Percentiles rank a stretch among this genome's conserved stretches.
These are phyloP conservation scores for Mastigias papua DNA, from an alignment of 30 jellyfish, hydroid and myxozoan species.

Conservation along the genomic window DNA sequence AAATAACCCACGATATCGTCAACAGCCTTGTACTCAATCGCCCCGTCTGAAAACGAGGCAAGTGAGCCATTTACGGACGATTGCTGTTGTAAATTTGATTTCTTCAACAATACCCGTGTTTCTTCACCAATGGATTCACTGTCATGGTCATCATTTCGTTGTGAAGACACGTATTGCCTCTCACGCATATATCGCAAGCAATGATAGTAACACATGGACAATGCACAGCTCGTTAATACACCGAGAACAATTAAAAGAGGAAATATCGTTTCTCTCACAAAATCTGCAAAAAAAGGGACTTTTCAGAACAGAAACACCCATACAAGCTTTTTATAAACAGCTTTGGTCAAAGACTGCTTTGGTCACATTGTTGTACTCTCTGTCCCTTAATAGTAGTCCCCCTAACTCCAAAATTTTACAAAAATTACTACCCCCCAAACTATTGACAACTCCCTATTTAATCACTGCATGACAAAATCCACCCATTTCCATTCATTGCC, in stretches of 20 bases:
- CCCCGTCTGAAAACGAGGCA: neutral
- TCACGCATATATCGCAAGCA: conserved; percentile 17
- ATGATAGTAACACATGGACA: conserved; percentile 13
- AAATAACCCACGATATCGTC: neutral
- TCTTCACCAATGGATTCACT: neutral
- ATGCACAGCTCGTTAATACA: neutral
- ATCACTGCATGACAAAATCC: too few species aligned
- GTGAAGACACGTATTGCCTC: neutral
- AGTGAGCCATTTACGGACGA: neutral
- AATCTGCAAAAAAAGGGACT: too few species aligned
- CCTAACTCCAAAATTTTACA: too few species aligned
- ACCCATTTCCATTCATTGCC: too few species aligned
- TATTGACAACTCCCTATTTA: too few species aligned
- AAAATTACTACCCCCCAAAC: too few species aligned
- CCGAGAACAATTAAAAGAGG: conserved; percentile 34
- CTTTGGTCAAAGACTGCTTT: too few species aligned
- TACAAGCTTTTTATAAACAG: too few species aligned
- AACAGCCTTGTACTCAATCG: neutral
- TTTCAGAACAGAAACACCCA: too few species aligned
- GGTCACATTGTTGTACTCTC: too few species aligned
- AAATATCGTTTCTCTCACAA: too few species aligned
- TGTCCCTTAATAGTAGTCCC: too few species aligned
- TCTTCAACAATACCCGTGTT: neutral
- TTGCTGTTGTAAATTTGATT: neutral
- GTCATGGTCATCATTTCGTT: neutral